These are phyloP conservation scores for Quadroppia sp. DNA, from an alignment of 2,888 invertebrate genomes.

Conservation along the genomic window DNA sequence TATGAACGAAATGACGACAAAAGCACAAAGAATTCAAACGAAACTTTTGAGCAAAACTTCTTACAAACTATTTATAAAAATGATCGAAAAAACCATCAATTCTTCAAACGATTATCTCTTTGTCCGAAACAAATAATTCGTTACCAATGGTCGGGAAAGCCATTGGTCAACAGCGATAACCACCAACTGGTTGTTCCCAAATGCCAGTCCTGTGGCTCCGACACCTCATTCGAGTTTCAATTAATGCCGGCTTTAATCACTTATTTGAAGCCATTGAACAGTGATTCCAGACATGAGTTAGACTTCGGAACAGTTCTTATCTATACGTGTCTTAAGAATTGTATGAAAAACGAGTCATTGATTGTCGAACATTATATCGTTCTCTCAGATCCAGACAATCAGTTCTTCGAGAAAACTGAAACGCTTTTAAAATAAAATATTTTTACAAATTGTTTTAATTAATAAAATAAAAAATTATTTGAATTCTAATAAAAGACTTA, in stretches of 20 bases:
- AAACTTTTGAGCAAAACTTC: constrained; percentile 37
- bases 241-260: constrained; percentile 74
- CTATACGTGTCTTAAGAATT: constrained; percentile 63
- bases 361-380: background rate
- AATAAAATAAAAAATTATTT: too few relatives aligned
- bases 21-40: background rate
- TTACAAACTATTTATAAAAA: constrained; percentile 21
- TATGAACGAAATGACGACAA: background rate
- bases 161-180: constrained; percentile 29
- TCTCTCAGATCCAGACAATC: constrained; percentile 5
- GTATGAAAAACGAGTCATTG: background rate
- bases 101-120: constrained; percentile 36
- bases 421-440: background rate
- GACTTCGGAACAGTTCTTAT: constrained; percentile 83
- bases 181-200: constrained; percentile 42
- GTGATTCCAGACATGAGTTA: constrained; percentile 54
- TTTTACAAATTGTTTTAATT: background rate
- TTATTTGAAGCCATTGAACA: constrained; percentile 48
- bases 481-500: too few relatives aligned
- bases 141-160: constrained; percentile 39
- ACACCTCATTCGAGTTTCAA: constrained; percentile 74
- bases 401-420: background rate
- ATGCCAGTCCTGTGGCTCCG: constrained; percentile 68
- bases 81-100: constrained; percentile 37
- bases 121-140: constrained; percentile 42